These are phyloP conservation scores for Engystomops pustulosus DNA, from an alignment of 2,113 vertebrate genomes.

Conservation along the genomic window DNA sequence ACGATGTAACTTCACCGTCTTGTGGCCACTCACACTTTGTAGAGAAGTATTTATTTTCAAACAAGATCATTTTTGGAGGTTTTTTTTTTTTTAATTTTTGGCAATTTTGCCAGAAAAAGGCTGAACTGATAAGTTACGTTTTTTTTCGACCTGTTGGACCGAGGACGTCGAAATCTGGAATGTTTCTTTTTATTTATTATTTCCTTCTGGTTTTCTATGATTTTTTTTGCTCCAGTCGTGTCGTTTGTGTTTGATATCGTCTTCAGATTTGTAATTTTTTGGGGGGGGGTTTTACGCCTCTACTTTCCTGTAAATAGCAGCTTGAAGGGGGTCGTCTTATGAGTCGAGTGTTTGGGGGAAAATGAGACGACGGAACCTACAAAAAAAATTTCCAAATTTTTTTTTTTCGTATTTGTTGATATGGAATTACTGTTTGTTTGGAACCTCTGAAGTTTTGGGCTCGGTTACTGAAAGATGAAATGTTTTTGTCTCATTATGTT, in stretches of 20 bases:
- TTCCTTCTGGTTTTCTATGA: neutral
- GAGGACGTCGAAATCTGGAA: no score
- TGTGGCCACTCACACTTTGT: neutral
- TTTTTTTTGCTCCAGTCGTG: neutral
- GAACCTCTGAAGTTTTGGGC: no score
- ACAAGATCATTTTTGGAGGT: neutral
- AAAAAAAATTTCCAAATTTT: neutral
- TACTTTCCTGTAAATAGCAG: neutral
- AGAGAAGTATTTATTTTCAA: slow-evolving; percentile 37
- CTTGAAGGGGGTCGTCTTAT: neutral
- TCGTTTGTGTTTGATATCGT: neutral
- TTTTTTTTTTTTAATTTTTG: neutral
- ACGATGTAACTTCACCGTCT: neutral
- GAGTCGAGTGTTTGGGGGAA: neutral
- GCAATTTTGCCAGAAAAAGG: neutral
- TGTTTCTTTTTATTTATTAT: slow-evolving; percentile 12
- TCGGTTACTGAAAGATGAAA: no score
- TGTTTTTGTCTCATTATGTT: neutral
- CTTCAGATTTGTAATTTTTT: neutral
- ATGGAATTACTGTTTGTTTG: neutral
- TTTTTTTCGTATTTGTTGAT: neutral
- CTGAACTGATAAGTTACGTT: neutral
- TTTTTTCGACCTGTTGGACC: neutral
- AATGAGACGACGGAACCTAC: neutral
- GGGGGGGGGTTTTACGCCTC: no score